Conservation (phyloP, 2,888 invertebrate genomes). For the Abscondita cerata region DNA sequence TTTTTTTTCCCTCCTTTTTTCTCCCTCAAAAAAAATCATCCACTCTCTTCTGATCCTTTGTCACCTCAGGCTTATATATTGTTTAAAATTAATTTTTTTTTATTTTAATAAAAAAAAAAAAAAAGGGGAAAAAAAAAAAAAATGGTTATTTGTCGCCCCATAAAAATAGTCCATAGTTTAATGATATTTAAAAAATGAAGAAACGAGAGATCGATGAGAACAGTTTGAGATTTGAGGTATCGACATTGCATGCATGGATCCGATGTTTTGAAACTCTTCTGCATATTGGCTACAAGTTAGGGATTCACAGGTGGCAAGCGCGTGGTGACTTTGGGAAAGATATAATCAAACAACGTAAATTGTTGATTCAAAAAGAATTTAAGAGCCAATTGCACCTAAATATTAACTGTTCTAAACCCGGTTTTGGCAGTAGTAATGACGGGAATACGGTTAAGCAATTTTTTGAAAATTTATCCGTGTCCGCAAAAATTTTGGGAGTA, state of each 20-base stretch:
- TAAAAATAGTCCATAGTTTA: neutral
- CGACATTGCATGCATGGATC: conserved; percentile 48
- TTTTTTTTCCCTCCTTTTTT: too few species aligned
- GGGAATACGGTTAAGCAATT: conserved; percentile 34
- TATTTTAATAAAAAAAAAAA: too few species aligned
- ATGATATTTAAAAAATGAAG: neutral
- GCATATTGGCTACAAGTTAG: conserved; percentile 46
- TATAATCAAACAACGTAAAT: conserved; percentile 16
- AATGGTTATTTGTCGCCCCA: neutral
- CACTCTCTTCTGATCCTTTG: too few species aligned
- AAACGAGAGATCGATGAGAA: neutral
- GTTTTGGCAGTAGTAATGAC: conserved; percentile 37
- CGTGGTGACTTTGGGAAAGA: conserved; percentile 35
- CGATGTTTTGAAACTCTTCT: conserved; percentile 47
- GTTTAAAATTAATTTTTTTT: too few species aligned
- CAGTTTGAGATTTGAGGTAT: conserved; percentile 32
- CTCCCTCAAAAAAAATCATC: too few species aligned
- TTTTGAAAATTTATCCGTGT: conserved; percentile 41
- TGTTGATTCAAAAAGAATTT: conserved; percentile 30
- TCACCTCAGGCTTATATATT: too few species aligned
- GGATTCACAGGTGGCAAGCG: conserved; percentile 48
- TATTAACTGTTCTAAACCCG: conserved; percentile 35
- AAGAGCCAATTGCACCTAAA: conserved; percentile 34
- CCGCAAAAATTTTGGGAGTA: conserved; percentile 4
- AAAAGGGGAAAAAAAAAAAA: too few species aligned